Base-by-base conservation (phyloP, 2,888 invertebrate genomes). In the Epinotia bilunana region DNA sequence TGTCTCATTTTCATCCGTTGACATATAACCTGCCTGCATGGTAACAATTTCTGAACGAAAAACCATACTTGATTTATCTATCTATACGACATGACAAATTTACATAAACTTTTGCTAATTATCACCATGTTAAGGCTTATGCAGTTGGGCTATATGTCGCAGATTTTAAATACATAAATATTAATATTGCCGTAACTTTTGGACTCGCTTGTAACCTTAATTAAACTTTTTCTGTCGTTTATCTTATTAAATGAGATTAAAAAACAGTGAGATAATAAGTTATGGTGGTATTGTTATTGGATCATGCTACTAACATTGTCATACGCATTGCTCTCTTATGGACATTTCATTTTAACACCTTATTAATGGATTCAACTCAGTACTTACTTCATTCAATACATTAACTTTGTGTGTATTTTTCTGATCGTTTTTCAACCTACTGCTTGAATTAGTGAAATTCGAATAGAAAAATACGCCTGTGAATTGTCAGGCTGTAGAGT, bases 251-350 rank as follows among this genome's bases (percentile, higher is more conserved):
- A 11, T 58, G 58, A 74, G 33, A 63, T 68, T 63, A 58, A 33
- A n/a, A n/a, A 18, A 64, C 28, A 67, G 61, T 72, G 55, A 71
- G 55, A 67, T 43, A 67, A 13, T 49, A 60, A 67, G 28, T 53
- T 55, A 67, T 57, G 75, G 61, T 62, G 62, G 5, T 46, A 33
- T 75, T 71, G 61, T 9, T 28, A 13, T n/a, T 13, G 16, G 13
- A 55, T 43, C n/a, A 13, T 33, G 18, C 12, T 68, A 39, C 64
- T 58, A 60, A 33, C 58, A 46, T 53, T 57, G 13, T 72, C 61
- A 67, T 62, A 67, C 43, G 46, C 28, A 72, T 71, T 82, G 87
- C 87, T 87, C 87, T 87, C 87, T 87, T 79, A 77, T 73, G 76
- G 76, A 79, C 77, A 70, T 78, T 81, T 81, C 73, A 76, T 76